Evolutionary conservation across 2,113 vertebrate species (phyloP).

Genomic region (Pseudorasbora parva): DNA sequence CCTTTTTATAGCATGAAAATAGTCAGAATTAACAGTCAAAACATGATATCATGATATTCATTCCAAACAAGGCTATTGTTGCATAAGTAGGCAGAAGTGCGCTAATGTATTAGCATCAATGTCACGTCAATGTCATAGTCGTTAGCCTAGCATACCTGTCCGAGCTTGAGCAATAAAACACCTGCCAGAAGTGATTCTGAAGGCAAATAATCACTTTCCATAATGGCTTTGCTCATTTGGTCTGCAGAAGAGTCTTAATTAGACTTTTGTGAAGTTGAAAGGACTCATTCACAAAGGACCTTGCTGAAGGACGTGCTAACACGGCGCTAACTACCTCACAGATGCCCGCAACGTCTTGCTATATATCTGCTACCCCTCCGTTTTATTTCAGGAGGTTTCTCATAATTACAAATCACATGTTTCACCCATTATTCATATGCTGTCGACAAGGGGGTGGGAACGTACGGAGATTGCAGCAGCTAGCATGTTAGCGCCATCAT

Average conservation of each 20-base stretch:
- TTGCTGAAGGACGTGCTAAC: constrained; percentile 25
- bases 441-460: constrained; percentile 26
- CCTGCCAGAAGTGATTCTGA: constrained; percentile 37
- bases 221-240: constrained; percentile 32
- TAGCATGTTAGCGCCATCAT: constrained; percentile 26
- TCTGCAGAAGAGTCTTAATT: constrained; percentile 42
- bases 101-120: constrained; percentile 40
- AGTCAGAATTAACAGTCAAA: not conserved
- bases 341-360: constrained; percentile 28
- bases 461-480: not conserved
- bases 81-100: not conserved
- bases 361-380: constrained; percentile 6
- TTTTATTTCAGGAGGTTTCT: constrained; percentile 40
- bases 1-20: not conserved
- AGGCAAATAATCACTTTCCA: constrained; percentile 35
- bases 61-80: not conserved
- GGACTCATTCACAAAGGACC: not conserved
- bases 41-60: not conserved
- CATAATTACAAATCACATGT: constrained; percentile 46
- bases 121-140: constrained; percentile 22
- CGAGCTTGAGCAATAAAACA: constrained; percentile 30
- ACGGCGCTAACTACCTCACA: constrained; percentile 23
- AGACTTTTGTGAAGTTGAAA: constrained; percentile 28
- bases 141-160: constrained; percentile 26
- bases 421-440: constrained; percentile 13